These are phyloP conservation scores for Himalopsyche kuldschensis DNA, from an alignment of 2,888 invertebrate species.

Conservation along the genomic window DNA sequence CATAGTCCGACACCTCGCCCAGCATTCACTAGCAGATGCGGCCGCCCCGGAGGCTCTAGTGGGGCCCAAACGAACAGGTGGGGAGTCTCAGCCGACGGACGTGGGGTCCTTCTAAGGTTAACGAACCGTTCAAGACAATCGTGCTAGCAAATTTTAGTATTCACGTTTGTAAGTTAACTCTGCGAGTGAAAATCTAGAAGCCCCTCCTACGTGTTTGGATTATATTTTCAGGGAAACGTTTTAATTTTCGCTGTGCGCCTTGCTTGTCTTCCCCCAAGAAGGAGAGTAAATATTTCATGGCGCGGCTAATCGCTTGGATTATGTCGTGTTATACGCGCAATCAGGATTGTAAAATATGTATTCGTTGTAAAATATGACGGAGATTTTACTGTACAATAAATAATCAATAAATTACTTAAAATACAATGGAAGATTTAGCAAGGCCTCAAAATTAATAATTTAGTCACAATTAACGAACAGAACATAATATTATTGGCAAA, in stretches of 20 bases:
- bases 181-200: not conserved
- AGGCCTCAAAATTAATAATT: too few species aligned
- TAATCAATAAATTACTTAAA: not conserved
- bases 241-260: conserved; percentile 17
- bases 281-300: conserved; percentile 3
- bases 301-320: not conserved
- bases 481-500: too few species aligned
- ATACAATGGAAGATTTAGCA: too few species aligned
- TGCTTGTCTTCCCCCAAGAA: not conserved
- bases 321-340: not conserved
- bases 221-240: conserved; percentile 29
- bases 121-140: conserved; percentile 39
- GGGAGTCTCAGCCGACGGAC: not conserved
- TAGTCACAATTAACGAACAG: too few species aligned
- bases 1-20: not conserved
- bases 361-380: not conserved
- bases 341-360: too few species aligned
- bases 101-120: conserved; percentile 19
- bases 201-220: conserved; percentile 31
- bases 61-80: not conserved
- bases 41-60: not conserved
- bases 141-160: conserved; percentile 30
- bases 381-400: not conserved
- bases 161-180: conserved; percentile 16
- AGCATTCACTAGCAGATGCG: conserved; percentile 22